These are phyloP conservation scores for Notoglanidium macrostoma DNA, from an alignment of 2,797 vertebrate genomes.

Conservation along the genomic window DNA sequence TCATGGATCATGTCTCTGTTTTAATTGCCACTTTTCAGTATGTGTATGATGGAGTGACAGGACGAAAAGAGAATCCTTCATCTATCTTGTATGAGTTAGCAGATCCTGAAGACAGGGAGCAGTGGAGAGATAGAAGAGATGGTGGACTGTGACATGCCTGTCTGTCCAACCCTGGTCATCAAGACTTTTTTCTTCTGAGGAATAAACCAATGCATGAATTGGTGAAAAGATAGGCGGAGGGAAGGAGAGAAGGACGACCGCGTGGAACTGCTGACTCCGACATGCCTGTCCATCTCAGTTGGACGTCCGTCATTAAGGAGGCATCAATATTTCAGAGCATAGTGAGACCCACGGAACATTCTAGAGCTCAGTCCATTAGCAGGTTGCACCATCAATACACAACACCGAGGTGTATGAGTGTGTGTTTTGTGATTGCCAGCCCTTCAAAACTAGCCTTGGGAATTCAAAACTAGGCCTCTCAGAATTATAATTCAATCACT, in stretches of 20 bases:
- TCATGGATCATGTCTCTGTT: background rate
- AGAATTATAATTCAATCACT: background rate
- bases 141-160: conserved; percentile 40
- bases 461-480: background rate
- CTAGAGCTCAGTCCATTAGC: conserved; percentile 53
- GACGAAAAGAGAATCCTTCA: background rate
- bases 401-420: conserved; percentile 1
- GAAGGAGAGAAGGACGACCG: background rate
- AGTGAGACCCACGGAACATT: conserved; percentile 45
- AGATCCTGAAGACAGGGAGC: background rate
- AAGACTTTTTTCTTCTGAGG: background rate
- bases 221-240: background rate
- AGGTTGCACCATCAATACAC: conserved; percentile 27
- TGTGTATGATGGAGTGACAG: background rate
- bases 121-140: background rate
- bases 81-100: conserved; percentile 6
- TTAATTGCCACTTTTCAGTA: conserved; percentile 23
- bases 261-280: conserved; percentile 45
- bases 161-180: conserved; percentile 13
- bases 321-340: conserved; percentile 79
- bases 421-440: background rate
- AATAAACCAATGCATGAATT: background rate
- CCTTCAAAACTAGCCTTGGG: background rate
- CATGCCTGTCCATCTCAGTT: conserved; percentile 44
- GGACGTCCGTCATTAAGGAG: conserved; percentile 70